phyloP scores from a whole-genome alignment of 2,888 invertebrate genomes.

The Hyalella azteca region DNA sequence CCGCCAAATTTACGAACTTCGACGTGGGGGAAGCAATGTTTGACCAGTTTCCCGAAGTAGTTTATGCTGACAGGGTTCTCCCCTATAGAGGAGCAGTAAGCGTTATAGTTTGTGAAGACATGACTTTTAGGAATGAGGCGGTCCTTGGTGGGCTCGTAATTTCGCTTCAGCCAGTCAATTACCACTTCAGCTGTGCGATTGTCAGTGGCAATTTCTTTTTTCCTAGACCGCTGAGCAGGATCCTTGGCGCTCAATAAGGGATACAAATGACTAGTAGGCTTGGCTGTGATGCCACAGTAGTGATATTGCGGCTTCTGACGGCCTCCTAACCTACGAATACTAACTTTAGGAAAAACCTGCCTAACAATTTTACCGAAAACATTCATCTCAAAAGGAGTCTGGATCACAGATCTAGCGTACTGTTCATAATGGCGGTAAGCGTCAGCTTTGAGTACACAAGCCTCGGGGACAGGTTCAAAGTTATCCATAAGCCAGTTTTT shows the following conservation, averaged over 20 bases:
- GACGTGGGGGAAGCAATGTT: slow-evolving; percentile 57
- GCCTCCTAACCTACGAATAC: slow-evolving; percentile 53
- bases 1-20: slow-evolving; percentile 58
- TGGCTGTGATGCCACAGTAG: slow-evolving; percentile 57
- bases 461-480: slow-evolving; percentile 56
- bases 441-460: slow-evolving; percentile 56
- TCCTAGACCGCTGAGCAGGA: slow-evolving; percentile 55
- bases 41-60: slow-evolving; percentile 57
- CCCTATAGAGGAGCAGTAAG: slow-evolving; percentile 46
- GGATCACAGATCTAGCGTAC: slow-evolving; percentile 49
- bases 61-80: slow-evolving; percentile 53
- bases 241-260: slow-evolving; percentile 53
- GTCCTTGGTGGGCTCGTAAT: slow-evolving; percentile 47
- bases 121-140: slow-evolving; percentile 54
- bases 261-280: slow-evolving; percentile 47
- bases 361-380: slow-evolving; percentile 57
- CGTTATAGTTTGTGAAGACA: slow-evolving; percentile 49
- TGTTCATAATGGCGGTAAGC: slow-evolving; percentile 55
- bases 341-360: slow-evolving; percentile 57
- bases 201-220: slow-evolving; percentile 57
- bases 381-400: slow-evolving; percentile 58
- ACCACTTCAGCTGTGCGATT: slow-evolving; percentile 54
- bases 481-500: slow-evolving; percentile 56
- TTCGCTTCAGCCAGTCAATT: slow-evolving; percentile 47
- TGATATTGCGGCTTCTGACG: slow-evolving; percentile 57